These are phyloP conservation scores for Pangasius larnaudii DNA, from an alignment of 2,797 vertebrate genomes.

Conservation along the genomic window DNA sequence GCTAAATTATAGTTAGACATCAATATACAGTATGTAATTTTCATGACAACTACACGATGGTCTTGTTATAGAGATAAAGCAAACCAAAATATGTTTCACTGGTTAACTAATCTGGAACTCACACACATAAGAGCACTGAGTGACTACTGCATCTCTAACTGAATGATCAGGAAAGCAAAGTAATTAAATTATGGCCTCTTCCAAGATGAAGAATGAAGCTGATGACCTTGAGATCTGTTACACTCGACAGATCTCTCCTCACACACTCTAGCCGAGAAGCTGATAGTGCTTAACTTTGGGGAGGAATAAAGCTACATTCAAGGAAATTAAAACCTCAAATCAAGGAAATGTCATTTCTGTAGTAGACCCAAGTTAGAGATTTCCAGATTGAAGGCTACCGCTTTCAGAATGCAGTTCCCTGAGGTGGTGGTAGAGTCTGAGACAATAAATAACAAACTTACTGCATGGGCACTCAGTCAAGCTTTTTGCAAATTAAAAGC, in stretches of 20 bases:
- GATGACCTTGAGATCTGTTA: slow-evolving; percentile 54
- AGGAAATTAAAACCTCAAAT: slow-evolving; percentile 55
- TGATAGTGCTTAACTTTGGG: slow-evolving; percentile 6
- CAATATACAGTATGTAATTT: neutral
- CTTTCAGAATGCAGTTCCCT: slow-evolving; percentile 13
- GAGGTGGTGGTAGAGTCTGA: neutral
- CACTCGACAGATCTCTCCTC: slow-evolving; percentile 37
- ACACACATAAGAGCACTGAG: neutral
- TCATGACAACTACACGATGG: neutral
- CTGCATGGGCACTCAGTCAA: slow-evolving; percentile 40
- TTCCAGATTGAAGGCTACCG: slow-evolving; percentile 42
- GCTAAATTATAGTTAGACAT: neutral
- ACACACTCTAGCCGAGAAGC: slow-evolving; percentile 14
- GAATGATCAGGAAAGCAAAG: slow-evolving; percentile 48
- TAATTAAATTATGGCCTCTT: slow-evolving; percentile 52
- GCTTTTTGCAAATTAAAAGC: slow-evolving; percentile 52
- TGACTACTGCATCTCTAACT: slow-evolving; percentile 40
- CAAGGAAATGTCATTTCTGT: slow-evolving; percentile 51
- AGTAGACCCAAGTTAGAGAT: slow-evolving; percentile 31
- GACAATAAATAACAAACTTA: neutral
- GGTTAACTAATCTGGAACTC: neutral
- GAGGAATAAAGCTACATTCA: slow-evolving; percentile 51
- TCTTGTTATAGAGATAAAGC: neutral
- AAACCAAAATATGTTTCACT: neutral
- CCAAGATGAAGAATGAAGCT: slow-evolving; percentile 36